Base-by-base conservation (phyloP, 2,797 vertebrate species). In the Danionella dracula region DNA sequence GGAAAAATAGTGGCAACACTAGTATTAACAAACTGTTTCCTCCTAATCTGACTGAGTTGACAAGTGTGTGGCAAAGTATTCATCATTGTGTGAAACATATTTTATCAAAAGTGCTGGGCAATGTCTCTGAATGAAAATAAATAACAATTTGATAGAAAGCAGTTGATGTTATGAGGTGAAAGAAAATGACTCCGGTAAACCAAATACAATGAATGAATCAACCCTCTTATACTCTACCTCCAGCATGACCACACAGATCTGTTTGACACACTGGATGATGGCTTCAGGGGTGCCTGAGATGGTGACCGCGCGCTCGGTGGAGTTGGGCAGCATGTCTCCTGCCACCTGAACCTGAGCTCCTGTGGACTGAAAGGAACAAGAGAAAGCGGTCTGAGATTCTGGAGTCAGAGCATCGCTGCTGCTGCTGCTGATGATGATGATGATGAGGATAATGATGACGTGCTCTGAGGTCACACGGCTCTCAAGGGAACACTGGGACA, bases 171-270 rank as follows among this genome's bases (percentile, higher is more conserved):
- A n/a, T n/a, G n/a, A n/a, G n/a, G n/a, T n/a, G n/a, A n/a, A n/a
- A n/a, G n/a, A n/a, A n/a, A n/a, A n/a, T n/a, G n/a, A n/a, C n/a
- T n/a, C n/a, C n/a, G n/a, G n/a, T n/a, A n/a, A n/a, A n/a, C n/a
- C n/a, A n/a, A n/a, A n/a, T n/a, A n/a, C n/a, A n/a, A n/a, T n/a
- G n/a, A 1, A 45, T 4, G 6, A 27, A 27, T 27, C 6, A 27
- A 23, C 42, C 34, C 41, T 46, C 10, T 81, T 78, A 78, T 78
- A 89, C 85, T 81, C 73, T 93, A 93, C 95, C 95, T 98, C 95
- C 89, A 98, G 89, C 93, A 97, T 97, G 86, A 97, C 94, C 87
- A 98, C 94, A 89, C 94, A 97, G 85, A 97, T 96, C 79, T 97
- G 94, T 90, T 94, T 94, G 87, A 97, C 94, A 84, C 95, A 98